Conservation (phyloP, 2,888 invertebrate species). For the Toxonevra muliebris region DNA sequence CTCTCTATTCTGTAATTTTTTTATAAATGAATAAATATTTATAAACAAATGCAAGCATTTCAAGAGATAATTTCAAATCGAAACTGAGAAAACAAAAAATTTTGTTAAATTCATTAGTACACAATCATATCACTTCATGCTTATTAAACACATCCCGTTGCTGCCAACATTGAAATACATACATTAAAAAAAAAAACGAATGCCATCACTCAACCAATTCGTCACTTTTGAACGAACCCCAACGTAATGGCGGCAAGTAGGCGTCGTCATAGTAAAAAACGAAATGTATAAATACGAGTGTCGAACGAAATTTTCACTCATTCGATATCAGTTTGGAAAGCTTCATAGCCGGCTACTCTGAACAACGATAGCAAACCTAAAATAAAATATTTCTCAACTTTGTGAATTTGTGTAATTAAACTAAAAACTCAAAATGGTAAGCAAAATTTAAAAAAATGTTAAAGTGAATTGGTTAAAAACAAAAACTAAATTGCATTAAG, state of each 20-base stretch:
- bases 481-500: no score
- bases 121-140: no score
- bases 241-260: conserved; percentile 53
- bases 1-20: no score
- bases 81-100: no score
- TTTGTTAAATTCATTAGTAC: no score
- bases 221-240: conserved; percentile 5
- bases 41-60: no score
- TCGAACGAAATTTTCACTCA: conserved; percentile 64
- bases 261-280: conserved; percentile 41
- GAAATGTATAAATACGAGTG: conserved; percentile 69
- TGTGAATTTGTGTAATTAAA: conserved; percentile 49
- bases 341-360: conserved; percentile 74
- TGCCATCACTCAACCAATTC: conserved; percentile 14
- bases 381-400: conserved; percentile 44
- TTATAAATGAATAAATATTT: no score
- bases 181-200: no score
- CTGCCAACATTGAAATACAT: no score
- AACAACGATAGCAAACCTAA: conserved; percentile 63
- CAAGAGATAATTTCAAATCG: no score
- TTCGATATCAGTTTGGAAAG: conserved; percentile 74
- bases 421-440: conserved; percentile 60
- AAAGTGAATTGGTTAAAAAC: neutral
- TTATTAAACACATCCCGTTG: no score
- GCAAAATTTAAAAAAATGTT: conserved; percentile 35